A percentile compares a stretch with the other conserved stretches of the same genome.
These are phyloP conservation scores for Hassar affinis DNA, from an alignment of 2,113 vertebrate species.

Conservation along the genomic window DNA sequence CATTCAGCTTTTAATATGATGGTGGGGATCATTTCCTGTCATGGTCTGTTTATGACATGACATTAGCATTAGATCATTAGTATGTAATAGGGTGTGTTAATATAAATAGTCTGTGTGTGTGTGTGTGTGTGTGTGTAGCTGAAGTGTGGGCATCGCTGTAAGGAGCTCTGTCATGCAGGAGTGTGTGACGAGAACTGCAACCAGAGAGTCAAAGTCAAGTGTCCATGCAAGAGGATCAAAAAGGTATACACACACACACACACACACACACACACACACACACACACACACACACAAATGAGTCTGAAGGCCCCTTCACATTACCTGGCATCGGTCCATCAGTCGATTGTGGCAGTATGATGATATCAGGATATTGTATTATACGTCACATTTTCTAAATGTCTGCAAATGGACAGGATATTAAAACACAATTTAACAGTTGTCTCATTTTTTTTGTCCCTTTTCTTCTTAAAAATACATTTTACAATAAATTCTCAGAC, in stretches of 20 bases:
- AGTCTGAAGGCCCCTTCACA: background rate
- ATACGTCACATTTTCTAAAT: too few relatives aligned
- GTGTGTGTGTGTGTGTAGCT: conserved; percentile 69
- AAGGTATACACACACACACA: conserved; percentile 74
- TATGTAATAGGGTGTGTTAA: background rate
- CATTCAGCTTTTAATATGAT: background rate
- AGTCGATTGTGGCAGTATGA: background rate
- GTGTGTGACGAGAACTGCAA: conserved; percentile 81
- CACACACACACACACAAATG: background rate
- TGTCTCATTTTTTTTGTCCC: background rate
- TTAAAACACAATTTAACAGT: background rate
- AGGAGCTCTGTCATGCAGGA: conserved; percentile 85
- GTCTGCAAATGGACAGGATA: background rate
- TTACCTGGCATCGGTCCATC: background rate
- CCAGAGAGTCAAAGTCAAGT: conserved; percentile 90
- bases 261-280: conserved; percentile 18
- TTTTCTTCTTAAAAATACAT: background rate
- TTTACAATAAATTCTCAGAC: background rate
- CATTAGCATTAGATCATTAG: background rate
- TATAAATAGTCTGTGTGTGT: conserved; percentile 23
- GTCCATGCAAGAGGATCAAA: conserved; percentile 91
- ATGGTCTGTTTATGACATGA: background rate
- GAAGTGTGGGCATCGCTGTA: conserved; percentile 90
- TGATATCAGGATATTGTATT: background rate
- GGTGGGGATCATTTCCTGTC: background rate